These are phyloP conservation scores for Coregonus suidteri DNA, from an alignment of 2,797 vertebrate genomes.

Conservation along the genomic window DNA sequence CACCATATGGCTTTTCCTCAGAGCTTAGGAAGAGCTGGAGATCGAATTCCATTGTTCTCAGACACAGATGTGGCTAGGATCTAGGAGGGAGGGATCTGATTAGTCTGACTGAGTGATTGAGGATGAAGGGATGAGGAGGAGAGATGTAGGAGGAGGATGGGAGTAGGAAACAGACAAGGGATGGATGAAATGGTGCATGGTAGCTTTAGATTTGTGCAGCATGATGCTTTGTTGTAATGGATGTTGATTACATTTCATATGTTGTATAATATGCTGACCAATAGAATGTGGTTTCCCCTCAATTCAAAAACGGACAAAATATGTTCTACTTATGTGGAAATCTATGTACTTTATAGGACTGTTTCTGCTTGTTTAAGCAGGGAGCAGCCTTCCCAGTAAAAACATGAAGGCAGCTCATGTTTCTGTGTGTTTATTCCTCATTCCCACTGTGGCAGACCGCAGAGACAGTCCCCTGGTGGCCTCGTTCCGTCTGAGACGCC, in stretches of 20 bases:
- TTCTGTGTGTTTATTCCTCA: slow-evolving; percentile 50
- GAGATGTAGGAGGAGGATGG: background rate
- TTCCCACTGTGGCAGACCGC: slow-evolving; percentile 56
- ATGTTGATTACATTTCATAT: background rate
- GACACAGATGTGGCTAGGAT: background rate
- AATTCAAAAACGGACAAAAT: slow-evolving; percentile 17
- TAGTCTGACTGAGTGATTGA: background rate
- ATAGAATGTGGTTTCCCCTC: slow-evolving; percentile 29
- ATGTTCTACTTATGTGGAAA: slow-evolving; percentile 26
- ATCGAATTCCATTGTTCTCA: background rate
- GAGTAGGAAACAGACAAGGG: background rate
- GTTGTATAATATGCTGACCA: background rate
- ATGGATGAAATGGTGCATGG: background rate
- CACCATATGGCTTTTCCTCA: background rate
- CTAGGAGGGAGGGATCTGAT: background rate
- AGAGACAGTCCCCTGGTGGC: slow-evolving; percentile 57
- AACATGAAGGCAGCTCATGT: slow-evolving; percentile 44
- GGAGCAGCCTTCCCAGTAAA: slow-evolving; percentile 34
- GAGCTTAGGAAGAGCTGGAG: background rate
- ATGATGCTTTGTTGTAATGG: background rate
- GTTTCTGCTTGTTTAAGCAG: slow-evolving; percentile 14
- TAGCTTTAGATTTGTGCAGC: background rate
- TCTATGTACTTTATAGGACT: slow-evolving; percentile 9
- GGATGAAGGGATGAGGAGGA: background rate
- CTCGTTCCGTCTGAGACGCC: slow-evolving; percentile 30